phyloP scores from a whole-genome alignment of 2,113 vertebrate species.

The Oenanthe oenanthe region DNA sequence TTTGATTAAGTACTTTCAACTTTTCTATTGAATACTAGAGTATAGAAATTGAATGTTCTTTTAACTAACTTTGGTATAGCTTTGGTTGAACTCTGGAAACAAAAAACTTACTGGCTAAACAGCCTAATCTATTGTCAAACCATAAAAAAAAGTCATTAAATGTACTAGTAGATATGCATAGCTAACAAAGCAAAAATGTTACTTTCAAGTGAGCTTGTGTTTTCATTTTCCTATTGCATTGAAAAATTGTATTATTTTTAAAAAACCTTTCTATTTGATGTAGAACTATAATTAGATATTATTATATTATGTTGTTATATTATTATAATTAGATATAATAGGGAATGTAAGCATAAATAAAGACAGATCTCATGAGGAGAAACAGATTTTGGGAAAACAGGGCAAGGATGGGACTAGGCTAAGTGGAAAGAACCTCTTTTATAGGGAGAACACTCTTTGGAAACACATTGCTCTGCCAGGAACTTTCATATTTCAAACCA shows the following conservation, averaged over 20 bases:
- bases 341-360: not conserved
- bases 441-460: fast-evolving
- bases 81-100: not conserved
- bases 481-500: not conserved
- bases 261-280: not conserved
- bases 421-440: not conserved
- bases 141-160: not conserved
- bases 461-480: not conserved
- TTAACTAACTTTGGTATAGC: not conserved
- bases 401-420: not conserved
- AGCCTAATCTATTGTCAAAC: not conserved
- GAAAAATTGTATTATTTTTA: not conserved
- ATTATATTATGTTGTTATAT: not conserved
- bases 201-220: not conserved
- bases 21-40: not conserved
- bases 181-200: not conserved
- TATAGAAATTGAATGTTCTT: not conserved
- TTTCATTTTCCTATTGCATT: not conserved
- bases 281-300: not conserved
- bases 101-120: not conserved
- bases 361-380: not conserved
- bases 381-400: not conserved
- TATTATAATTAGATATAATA: not conserved
- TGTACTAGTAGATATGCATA: not conserved
- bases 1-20: not conserved